These are phyloP conservation scores for Drosophila ezoana DNA, from an alignment of 2,888 invertebrate genomes.

Conservation along the genomic window DNA sequence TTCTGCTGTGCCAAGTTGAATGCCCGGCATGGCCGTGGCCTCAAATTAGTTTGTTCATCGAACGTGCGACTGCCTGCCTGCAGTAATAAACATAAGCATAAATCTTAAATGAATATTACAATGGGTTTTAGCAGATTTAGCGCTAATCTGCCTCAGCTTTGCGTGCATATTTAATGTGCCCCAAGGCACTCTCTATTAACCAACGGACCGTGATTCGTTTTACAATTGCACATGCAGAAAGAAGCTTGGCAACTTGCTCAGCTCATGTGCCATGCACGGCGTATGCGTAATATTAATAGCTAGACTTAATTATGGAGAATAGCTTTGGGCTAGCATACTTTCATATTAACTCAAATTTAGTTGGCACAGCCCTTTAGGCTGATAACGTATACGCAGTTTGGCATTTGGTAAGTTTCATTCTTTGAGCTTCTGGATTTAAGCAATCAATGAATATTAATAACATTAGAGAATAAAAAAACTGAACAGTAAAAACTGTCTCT, in stretches of 20 bases:
- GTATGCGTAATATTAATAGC: constrained; percentile 53
- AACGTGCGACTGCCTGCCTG: constrained; percentile 15
- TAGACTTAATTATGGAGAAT: constrained; percentile 52
- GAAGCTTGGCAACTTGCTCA: constrained; percentile 1
- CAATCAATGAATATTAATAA: not conserved
- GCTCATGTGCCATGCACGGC: constrained; percentile 36
- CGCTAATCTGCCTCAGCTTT: constrained; percentile 31
- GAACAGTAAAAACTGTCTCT: too few relatives aligned
- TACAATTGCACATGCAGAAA: constrained; percentile 1
- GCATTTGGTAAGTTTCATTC: constrained; percentile 1
- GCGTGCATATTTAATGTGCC: constrained; percentile 32
- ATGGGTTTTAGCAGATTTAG: constrained; percentile 27
- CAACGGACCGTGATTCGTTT: not conserved
- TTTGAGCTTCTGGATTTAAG: not conserved
- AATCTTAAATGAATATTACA: constrained; percentile 39
- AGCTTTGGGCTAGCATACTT: constrained; percentile 7
- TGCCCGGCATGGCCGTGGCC: constrained; percentile 10
- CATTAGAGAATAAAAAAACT: not conserved
- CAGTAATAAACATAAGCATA: constrained; percentile 32
- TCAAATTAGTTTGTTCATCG: constrained; percentile 36
- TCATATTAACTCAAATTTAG: not conserved
- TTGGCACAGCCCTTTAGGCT: not conserved
- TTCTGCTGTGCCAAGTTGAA: constrained; percentile 7
- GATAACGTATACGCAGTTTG: constrained; percentile 57
- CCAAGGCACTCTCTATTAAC: not conserved